These are phyloP conservation scores for Rissa tridactyla DNA, from an alignment of 2,113 vertebrate species.

Conservation along the genomic window DNA sequence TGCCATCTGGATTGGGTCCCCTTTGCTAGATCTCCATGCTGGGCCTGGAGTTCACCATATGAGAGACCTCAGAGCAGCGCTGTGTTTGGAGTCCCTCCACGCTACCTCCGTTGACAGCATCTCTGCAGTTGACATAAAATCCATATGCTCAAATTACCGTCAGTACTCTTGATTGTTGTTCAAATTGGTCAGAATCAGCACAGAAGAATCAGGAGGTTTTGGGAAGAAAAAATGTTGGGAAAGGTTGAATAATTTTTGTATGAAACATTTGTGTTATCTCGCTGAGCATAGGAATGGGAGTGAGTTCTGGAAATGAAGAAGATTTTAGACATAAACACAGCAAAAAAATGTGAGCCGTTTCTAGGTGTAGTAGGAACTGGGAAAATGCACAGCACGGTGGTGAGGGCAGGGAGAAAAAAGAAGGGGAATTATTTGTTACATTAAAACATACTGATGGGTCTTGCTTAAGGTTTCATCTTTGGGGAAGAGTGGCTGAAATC, in stretches of 20 bases:
- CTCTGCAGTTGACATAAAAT: neutral
- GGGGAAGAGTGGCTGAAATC: neutral
- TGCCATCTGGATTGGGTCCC: neutral
- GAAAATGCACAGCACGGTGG: neutral
- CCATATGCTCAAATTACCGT: fast-evolving
- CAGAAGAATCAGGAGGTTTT: neutral
- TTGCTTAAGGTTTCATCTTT: neutral
- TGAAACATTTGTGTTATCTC: neutral
- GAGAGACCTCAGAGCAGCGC: neutral
- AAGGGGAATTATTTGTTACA: neutral
- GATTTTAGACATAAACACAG: neutral
- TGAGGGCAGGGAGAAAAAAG: neutral
- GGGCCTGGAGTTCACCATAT: neutral
- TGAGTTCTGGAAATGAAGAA: neutral
- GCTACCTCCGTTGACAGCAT: neutral
- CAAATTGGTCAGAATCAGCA: neutral
- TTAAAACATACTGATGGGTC: neutral
- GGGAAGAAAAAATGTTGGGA: neutral
- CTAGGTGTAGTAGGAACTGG: neutral
- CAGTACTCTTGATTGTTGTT: neutral
- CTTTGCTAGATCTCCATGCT: neutral
- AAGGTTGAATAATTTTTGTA: neutral
- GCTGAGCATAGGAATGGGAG: neutral
- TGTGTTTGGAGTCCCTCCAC: too few relatives aligned
- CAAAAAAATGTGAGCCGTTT: neutral